Base-by-base conservation (phyloP, 2,888 invertebrate species). In the Hydroisotoma schaefferi region DNA sequence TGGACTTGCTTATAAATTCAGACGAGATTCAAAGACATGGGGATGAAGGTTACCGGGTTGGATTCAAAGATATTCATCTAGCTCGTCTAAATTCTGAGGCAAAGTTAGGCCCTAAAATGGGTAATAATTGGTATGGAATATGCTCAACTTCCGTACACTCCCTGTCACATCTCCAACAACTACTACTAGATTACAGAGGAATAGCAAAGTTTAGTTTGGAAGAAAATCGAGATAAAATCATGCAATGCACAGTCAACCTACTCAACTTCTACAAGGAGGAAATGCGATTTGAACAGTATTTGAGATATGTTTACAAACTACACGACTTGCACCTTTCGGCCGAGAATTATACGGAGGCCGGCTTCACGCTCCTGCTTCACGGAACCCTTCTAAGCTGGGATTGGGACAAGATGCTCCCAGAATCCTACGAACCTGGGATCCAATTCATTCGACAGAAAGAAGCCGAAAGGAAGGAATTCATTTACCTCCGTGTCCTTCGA, bases 201-300 rank as follows among this genome's bases (percentile, higher is more conserved):
- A 94, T 95, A 1, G 90, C 94, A 80, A 92, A 94, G 76, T 94
- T 94, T 18, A 40, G 43, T 26, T n/a, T 61, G 29, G 93, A 94
- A 73, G 94, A 95, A 76, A 94, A 94, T 76, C 81, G 92, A 33
- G 94, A 94, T 76, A 95, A 94, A 76, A 81, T 93, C 62, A 95
- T 95, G 94, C 92, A 93, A 0, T 95, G 94, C 76, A 95, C 94
- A 2, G 93, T 94, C 57, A 95, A 95, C 78, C 80, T 97, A 67
- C 80, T 95, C 89, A 94, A 94, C 75, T 97, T 95, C 77, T 95
- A 95, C 80, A 94, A 92, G 91, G 76, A 94, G 79, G 92, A 94
- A 70, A 92, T 94, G 74, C 84, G 94, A 25, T 90, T 93, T 74
- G 94, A 94, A 78, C 93, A 95, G 91, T 97, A 95, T 78, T 80